Percentiles rank a stretch among this genome's conserved stretches.
These are phyloP conservation scores for Drosophila mimetica DNA, from an alignment of 2,888 invertebrate genomes.

Conservation along the genomic window DNA sequence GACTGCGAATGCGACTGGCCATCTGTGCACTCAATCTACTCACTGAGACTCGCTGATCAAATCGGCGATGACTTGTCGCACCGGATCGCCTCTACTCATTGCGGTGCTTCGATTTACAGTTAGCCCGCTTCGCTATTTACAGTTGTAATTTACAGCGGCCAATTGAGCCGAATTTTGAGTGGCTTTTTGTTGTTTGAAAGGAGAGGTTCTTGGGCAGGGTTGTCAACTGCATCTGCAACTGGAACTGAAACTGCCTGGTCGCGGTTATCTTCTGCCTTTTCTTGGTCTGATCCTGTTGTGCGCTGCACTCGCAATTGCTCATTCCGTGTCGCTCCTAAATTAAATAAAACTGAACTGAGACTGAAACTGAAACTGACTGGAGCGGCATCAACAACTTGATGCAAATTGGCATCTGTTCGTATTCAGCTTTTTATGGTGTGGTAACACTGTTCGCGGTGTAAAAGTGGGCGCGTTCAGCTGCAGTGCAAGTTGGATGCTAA, in stretches of 20 bases:
- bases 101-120: slow-evolving; percentile 18
- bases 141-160: neutral
- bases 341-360: neutral
- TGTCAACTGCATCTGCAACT: slow-evolving; percentile 6
- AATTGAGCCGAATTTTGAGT: slow-evolving; percentile 9
- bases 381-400: slow-evolving; percentile 1
- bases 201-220: neutral
- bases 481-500: no score
- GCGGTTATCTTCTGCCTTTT: neutral
- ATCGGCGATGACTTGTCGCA: slow-evolving; percentile 69
- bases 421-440: neutral
- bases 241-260: no score
- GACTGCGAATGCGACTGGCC: slow-evolving; percentile 7
- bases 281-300: neutral
- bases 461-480: neutral
- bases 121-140: slow-evolving; percentile 15
- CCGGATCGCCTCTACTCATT: slow-evolving; percentile 67
- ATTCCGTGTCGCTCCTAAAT: neutral
- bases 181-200: slow-evolving; percentile 3
- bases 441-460: slow-evolving; percentile 1
- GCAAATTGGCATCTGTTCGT: neutral
- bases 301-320: neutral
- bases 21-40: slow-evolving; percentile 58
- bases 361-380: neutral
- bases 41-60: slow-evolving; percentile 80